phyloP scores from a whole-genome alignment of 1,140 invertebrate genomes.

The Ericerus pela region DNA sequence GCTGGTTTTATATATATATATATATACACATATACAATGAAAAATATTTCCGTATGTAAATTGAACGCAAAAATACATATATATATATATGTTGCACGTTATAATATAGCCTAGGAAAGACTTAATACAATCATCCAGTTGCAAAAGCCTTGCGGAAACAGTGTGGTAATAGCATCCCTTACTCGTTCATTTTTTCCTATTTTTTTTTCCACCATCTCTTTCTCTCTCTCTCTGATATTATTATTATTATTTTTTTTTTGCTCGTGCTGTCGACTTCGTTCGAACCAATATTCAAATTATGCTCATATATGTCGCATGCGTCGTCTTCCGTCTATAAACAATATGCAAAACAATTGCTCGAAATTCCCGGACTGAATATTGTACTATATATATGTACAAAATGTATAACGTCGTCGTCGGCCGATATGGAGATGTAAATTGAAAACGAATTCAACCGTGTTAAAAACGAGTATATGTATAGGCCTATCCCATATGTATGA shows the following conservation, averaged over 20 bases:
- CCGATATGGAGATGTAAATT: background rate
- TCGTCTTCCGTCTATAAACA: background rate
- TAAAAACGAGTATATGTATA: background rate
- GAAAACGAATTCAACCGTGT: constrained; percentile 1
- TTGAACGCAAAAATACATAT: background rate
- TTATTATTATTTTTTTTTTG: no score
- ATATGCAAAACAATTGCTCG: constrained; percentile 2
- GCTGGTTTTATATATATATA: background rate
- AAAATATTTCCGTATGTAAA: constrained; percentile 6
- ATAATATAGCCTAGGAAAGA: background rate
- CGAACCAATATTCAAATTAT: constrained; percentile 4
- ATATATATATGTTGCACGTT: background rate
- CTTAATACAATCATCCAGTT: background rate
- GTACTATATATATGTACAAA: background rate
- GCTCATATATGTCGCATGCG: background rate
- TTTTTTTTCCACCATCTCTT: background rate
- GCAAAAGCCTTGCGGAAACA: background rate
- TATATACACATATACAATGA: background rate
- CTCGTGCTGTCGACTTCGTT: background rate
- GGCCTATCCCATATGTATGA: no score
- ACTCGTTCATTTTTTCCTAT: background rate
- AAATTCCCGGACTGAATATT: background rate
- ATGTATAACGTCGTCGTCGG: background rate
- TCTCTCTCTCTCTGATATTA: no score
- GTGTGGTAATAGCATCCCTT: background rate